A percentile compares a stretch with the other conserved stretches of the same genome.
phyloP scores from a whole-genome alignment of 1,140 invertebrate species.

The Dendroctonus valens region DNA sequence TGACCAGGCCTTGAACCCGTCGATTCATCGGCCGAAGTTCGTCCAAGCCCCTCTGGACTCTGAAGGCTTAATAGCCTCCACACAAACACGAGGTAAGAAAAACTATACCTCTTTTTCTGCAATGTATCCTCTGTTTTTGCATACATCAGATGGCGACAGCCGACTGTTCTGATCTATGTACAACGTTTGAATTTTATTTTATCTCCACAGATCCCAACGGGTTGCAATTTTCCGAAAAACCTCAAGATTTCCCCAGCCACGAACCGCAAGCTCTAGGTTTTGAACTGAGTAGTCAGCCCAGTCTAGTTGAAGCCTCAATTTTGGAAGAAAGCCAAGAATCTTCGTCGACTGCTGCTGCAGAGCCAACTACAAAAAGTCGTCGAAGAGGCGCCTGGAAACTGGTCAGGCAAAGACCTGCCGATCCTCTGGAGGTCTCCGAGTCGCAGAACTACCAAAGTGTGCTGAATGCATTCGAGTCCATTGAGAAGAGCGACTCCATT shows the following conservation, averaged over 20 bases:
- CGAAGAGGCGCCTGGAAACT: constrained; percentile 66
- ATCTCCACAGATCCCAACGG: background rate
- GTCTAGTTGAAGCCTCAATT: constrained; percentile 7
- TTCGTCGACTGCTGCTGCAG: background rate
- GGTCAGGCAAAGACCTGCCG: constrained; percentile 59
- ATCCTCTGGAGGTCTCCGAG: constrained; percentile 67
- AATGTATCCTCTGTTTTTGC: too few relatives aligned
- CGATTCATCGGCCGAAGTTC: constrained; percentile 40
- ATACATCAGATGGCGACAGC: too few relatives aligned
- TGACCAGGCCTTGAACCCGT: constrained; percentile 46
- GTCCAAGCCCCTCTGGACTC: constrained; percentile 5
- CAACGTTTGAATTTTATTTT: background rate
- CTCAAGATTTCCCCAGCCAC: too few relatives aligned
- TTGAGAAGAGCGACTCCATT: constrained; percentile 27
- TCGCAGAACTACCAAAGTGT: constrained; percentile 56
- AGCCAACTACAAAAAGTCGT: constrained; percentile 45
- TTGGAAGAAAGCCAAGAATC: constrained; percentile 19
- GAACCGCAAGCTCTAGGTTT: too few relatives aligned
- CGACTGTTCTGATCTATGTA: too few relatives aligned
- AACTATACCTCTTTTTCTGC: too few relatives aligned
- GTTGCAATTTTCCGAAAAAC: too few relatives aligned
- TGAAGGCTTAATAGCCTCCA: constrained; percentile 2
- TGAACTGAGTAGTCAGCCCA: too few relatives aligned
- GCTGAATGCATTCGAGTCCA: constrained; percentile 36
- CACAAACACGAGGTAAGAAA: constrained; percentile 2